Evolutionary conservation across 2,888 invertebrate species (phyloP), one percentile per base, ranked within the genome.

Genomic region (Chloromyia formosa): DNA sequence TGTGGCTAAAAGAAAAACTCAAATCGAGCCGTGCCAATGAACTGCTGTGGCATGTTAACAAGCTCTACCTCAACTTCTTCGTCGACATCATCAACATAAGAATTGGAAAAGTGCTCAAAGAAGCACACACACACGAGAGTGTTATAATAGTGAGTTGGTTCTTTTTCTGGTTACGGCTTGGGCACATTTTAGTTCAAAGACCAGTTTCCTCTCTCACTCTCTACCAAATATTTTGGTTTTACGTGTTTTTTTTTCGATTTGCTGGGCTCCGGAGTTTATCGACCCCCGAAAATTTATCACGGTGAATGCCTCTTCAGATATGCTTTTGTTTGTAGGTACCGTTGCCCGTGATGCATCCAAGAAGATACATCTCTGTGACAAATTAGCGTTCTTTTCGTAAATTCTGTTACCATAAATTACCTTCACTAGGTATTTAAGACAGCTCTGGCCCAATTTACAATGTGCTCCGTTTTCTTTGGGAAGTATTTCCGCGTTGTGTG

Each of bases 261-360:
- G 27, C 3, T 35, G 27, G 27, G 27, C 27, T 35, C 27, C 3
- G 7, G 27, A 60, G 73, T 73, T 73, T 73, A 73, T 49, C 73
- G 73, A 73, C 73, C 73, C 60, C 73, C 27, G 27, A 73, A 35
- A 73, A 40, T 56, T 66, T 35, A 66, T 14, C 42, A 42, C 66
- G 66, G 66, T 49, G n/a, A 16, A 12, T 66, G 12, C 42, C 49
- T n/a, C 49, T 14, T 66, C 66, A 22, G 45, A 22, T 66, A 45
- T 49, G 66, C 66, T 66, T 66, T 56, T 58, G 71, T 58, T 71
- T 20, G 18, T 12, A 40, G 16, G 18, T 58, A 58, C 71, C 71
- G 71, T 71, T 71, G 71, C 10, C 3, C 7, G 27, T 35, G 27
- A 35, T 35, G 27, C 27, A 35, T 35, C 27, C 27, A 7, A 35